Evolutionary conservation across 2,113 vertebrate species (phyloP), one percentile per base, ranked within the genome.

Genomic region (Pseudonaja textilis): DNA sequence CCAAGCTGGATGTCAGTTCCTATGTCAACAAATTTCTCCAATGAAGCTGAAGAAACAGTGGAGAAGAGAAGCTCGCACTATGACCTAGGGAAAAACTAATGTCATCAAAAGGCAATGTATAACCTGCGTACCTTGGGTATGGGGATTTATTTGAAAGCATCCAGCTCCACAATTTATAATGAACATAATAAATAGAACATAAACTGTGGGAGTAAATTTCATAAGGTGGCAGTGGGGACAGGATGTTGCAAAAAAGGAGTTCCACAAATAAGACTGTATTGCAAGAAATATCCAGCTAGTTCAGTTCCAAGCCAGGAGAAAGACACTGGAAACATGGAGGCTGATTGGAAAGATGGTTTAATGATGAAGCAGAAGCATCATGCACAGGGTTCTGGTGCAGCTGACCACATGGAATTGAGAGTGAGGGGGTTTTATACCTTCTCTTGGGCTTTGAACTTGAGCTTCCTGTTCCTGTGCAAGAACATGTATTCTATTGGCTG

Each of bases 1-100:
- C 95, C 91, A 94, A 94, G 91, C 6, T 93, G 69, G 39, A 86
- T 91, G 96, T 39, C 94, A 96, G 94, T 92, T 93, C n/a, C 87
- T 50, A 88, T 47, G 20, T 26, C 93, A 92, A 54, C 57, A 95
- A 94, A 45, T 47, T 9, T 95, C 95, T 94, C 64, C 64, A 92
- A 0, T 54, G 55, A 95, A n/a, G 14, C 59, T 0, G 0, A 85
- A 93, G 85, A 61, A 90, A 92, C 47, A 94, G 90, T 93, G 56
- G 81, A 89, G 3, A 56, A 56, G 26, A 3, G 85, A 87, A 47
- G 54, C 1, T 22, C 93, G 93, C 95, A 92, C 57, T 4, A 55
- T 9, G 47, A 12, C 64, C 57, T 92, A 86, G 6, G 26, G 89
- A 95, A 89, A 55, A 42, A 85, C 26, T 93, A 11, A 74, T 93